phyloP scores from a whole-genome alignment of 2,797 vertebrate species.

The Leucoraja ocellata region DNA sequence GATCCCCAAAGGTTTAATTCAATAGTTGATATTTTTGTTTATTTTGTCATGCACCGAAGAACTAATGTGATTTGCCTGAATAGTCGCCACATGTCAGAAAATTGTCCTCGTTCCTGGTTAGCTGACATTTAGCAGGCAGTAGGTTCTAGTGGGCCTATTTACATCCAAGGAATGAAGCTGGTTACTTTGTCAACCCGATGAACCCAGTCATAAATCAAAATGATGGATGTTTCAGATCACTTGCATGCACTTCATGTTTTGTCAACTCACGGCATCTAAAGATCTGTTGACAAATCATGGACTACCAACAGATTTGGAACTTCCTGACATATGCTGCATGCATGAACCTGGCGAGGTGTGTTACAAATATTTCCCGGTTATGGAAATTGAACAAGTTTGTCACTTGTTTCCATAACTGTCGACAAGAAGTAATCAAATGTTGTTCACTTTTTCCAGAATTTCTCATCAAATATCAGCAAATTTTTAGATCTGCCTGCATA shows the following conservation, averaged over 20 bases:
- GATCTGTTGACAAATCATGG: slow-evolving; percentile 15
- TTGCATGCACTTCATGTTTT: slow-evolving; percentile 3
- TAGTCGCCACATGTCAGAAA: slow-evolving; percentile 23
- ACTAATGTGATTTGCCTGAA: slow-evolving; percentile 7
- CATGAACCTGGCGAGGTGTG: background rate
- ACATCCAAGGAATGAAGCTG: background rate
- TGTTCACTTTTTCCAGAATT: background rate
- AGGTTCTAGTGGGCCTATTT: background rate
- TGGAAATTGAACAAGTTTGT: slow-evolving; percentile 3
- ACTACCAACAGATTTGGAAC: slow-evolving; percentile 10
- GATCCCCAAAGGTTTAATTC: slow-evolving; percentile 23
- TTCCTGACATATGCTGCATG: background rate
- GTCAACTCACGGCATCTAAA: background rate
- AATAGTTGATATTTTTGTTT: slow-evolving; percentile 34
- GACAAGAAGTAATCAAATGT: too few species aligned
- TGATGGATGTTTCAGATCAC: background rate
- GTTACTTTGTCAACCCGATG: slow-evolving; percentile 19
- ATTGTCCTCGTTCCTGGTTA: background rate
- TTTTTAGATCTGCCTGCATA: background rate
- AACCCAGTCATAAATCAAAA: slow-evolving; percentile 12
- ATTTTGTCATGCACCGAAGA: slow-evolving; percentile 4
- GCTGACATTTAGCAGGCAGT: background rate
- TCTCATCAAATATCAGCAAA: background rate
- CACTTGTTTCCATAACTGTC: background rate
- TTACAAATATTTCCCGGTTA: background rate